Evolutionary conservation across 2,888 invertebrate species (phyloP).

Genomic region (Phalera bucephala): DNA sequence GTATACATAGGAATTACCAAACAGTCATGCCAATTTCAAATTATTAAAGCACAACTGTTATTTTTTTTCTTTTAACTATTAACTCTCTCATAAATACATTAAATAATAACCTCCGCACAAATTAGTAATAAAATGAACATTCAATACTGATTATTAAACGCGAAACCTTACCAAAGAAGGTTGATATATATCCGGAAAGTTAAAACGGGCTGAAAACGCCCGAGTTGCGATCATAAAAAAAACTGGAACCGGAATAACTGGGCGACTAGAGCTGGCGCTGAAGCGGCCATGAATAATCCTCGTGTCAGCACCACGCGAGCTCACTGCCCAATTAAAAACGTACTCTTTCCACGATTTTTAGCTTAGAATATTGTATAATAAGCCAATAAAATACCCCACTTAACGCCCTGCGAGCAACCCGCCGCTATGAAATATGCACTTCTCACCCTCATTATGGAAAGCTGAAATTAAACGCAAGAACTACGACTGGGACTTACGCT

Average conservation of each 20-base stretch:
- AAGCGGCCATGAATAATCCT: constrained; percentile 80
- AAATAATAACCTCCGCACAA: too few relatives aligned
- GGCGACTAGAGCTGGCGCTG: constrained; percentile 67
- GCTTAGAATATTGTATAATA: constrained; percentile 83
- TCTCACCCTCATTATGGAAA: constrained; percentile 72
- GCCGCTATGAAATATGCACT: constrained; percentile 78
- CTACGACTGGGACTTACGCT: constrained; percentile 42
- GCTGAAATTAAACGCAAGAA: constrained; percentile 74
- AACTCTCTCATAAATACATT: too few relatives aligned
- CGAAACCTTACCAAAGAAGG: constrained; percentile 16
- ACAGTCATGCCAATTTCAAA: too few relatives aligned
- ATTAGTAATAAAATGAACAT: too few relatives aligned
- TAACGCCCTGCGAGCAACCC: constrained; percentile 69
- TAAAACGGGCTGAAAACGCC: constrained; percentile 40
- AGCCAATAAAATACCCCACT: constrained; percentile 82
- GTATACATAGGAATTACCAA: too few relatives aligned
- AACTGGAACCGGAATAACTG: constrained; percentile 51
- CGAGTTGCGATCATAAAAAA: constrained; percentile 53
- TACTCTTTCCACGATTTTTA: constrained; percentile 82
- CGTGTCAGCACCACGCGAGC: constrained; percentile 78
- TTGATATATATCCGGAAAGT: constrained; percentile 41
- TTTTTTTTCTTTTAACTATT: too few relatives aligned
- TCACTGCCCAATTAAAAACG: constrained; percentile 80
- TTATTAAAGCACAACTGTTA: too few relatives aligned
- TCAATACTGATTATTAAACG: constrained; percentile 16